Evolutionary conservation across 2,113 vertebrate genomes (phyloP).

Genomic region (Cyrtonyx montezumae): DNA sequence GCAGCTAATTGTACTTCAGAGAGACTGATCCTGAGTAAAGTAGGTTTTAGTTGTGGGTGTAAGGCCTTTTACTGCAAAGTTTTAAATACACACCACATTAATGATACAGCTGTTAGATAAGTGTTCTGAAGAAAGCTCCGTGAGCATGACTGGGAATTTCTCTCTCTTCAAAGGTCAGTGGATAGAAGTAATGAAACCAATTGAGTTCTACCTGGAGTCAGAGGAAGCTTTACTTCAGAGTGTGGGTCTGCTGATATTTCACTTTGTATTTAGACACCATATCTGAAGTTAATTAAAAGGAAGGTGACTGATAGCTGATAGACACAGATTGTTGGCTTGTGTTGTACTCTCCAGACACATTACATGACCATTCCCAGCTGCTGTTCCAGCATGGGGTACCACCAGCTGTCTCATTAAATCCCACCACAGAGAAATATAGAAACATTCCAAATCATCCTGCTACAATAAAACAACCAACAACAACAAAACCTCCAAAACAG

Average conservation of each 20-base stretch:
- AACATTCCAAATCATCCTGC: slow-evolving; percentile 12
- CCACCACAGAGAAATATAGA: slow-evolving; percentile 9
- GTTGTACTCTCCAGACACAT: slow-evolving; percentile 23
- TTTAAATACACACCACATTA: background rate
- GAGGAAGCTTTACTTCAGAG: background rate
- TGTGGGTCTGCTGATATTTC: background rate
- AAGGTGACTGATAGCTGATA: slow-evolving; percentile 30
- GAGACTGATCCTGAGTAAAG: background rate
- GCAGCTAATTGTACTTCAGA: background rate
- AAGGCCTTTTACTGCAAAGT: background rate
- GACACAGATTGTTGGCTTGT: slow-evolving; percentile 35
- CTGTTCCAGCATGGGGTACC: background rate
- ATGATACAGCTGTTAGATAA: background rate
- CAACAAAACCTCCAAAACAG: background rate
- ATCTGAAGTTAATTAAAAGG: slow-evolving; percentile 39
- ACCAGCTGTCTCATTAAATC: slow-evolving; percentile 54
- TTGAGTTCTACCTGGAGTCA: background rate
- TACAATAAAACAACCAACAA: background rate
- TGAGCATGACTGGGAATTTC: background rate
- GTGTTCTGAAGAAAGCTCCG: background rate
- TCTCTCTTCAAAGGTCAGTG: background rate
- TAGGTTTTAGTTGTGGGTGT: background rate
- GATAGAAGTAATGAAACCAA: background rate
- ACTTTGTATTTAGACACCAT: background rate
- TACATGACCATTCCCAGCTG: slow-evolving; percentile 61